A percentile compares a stretch with the other conserved stretches of the same genome.
These are phyloP conservation scores for Psittacula echo DNA, from an alignment of 2,797 vertebrate species.

Conservation along the genomic window DNA sequence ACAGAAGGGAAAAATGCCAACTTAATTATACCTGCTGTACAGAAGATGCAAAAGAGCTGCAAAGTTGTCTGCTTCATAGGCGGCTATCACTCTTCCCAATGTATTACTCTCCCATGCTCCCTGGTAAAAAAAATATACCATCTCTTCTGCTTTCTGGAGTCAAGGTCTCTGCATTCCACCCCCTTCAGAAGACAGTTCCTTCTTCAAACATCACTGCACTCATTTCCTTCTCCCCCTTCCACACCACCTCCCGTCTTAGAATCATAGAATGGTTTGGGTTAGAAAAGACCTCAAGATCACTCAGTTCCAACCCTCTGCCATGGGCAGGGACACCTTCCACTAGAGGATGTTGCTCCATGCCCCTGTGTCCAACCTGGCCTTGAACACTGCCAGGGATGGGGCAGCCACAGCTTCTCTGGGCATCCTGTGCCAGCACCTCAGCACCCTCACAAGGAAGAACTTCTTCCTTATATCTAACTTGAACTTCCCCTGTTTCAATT, in stretches of 20 bases:
- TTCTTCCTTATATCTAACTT: neutral
- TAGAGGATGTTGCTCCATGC: no score
- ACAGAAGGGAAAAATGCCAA: neutral
- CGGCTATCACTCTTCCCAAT: neutral
- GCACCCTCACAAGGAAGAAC: neutral
- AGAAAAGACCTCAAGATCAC: no score
- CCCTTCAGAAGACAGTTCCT: neutral
- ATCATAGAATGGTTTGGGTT: neutral
- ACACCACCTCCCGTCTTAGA: neutral
- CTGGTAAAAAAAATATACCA: neutral
- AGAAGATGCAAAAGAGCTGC: neutral
- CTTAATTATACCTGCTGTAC: neutral
- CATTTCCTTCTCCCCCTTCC: neutral
- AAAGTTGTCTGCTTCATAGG: neutral
- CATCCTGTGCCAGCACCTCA: neutral
- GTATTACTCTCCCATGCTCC: neutral
- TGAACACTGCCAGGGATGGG: no score
- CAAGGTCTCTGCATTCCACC: accelerated
- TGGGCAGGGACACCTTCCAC: no score
- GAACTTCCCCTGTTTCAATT: neutral
- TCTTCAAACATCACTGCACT: neutral
- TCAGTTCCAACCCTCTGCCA: no score
- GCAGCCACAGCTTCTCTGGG: no score
- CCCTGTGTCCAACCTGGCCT: no score
- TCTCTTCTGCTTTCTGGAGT: neutral